Evolutionary conservation across 2,797 vertebrate species (phyloP), one percentile per base, ranked within the genome.

Genomic region (Neomorphus geoffroyi): DNA sequence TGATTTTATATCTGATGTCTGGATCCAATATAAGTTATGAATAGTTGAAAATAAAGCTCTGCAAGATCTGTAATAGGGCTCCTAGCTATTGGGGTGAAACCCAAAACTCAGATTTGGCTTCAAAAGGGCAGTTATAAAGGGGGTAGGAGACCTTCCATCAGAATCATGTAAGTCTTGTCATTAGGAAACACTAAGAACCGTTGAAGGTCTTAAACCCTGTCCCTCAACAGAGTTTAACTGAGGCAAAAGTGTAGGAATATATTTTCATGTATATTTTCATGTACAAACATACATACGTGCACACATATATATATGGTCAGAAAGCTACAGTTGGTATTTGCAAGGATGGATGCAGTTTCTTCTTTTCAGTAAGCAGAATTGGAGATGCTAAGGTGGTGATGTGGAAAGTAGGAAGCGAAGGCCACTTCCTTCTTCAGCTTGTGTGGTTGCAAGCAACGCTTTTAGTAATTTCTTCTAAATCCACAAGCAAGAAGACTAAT

Each of bases 361-460:
- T 69, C 54, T 64, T 67, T 45, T 12, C 19, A 48, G 9, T 23
- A 39, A 67, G 14, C 5, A 41, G 43, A 18, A 13, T 2, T 83
- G 35, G 10, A 92, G n/a, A 7, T 33, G 30, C 12, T 48, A 69
- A 65, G 2, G 1, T 10, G 28, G 6, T 0, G 0, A 51, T 32
- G 26, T 48, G 72, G 21, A 66, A 85, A 57, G 54, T 5, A 61
- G 28, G 50, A 85, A 90, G 27, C 8, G 10, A 39, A 80, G 13
- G 8, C 15, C 32, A 18, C 4, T 19, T 86, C 18, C 13, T 43
- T 83, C 39, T 56, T 78, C 39, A 53, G 21, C 16, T 58, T 69
- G 9, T 45, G 28, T 18, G 7, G 11, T 23, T 71, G 35, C 13
- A 73, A 64, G 57, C 27, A 69, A 4, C 30, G 56, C 2, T 83